These are phyloP conservation scores for Cryptocephalus moraei DNA, from an alignment of 2,888 invertebrate species.

Conservation along the genomic window DNA sequence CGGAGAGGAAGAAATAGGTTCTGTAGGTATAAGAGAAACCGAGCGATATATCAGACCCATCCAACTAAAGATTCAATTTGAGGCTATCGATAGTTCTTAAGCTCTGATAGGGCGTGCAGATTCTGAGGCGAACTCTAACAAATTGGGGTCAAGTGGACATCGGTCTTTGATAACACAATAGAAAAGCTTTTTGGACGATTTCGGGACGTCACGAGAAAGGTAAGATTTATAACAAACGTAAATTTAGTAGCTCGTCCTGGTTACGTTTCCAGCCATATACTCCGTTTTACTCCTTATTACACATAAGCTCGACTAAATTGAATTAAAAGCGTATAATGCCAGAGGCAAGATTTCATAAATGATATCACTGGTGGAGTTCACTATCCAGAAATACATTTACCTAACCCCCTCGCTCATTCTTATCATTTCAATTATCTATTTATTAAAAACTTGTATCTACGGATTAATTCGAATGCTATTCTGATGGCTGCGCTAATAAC, in stretches of 20 bases:
- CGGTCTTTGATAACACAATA: slow-evolving; percentile 28
- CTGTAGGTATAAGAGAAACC: too few relatives aligned
- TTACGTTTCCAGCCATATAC: background rate
- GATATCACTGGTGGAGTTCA: too few relatives aligned
- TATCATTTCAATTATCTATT: too few relatives aligned
- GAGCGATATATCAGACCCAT: background rate
- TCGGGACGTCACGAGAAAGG: slow-evolving; percentile 10
- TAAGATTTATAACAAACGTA: slow-evolving; percentile 14
- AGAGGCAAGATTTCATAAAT: too few relatives aligned
- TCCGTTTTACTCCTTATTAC: background rate
- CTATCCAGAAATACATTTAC: too few relatives aligned
- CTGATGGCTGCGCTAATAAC: too few relatives aligned
- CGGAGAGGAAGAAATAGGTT: too few relatives aligned
- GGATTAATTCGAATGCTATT: too few relatives aligned
- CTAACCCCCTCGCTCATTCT: too few relatives aligned
- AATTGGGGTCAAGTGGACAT: slow-evolving; percentile 27
- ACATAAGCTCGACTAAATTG: background rate
- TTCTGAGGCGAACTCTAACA: slow-evolving; percentile 14
- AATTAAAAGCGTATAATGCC: too few relatives aligned
- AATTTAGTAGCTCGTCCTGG: slow-evolving; percentile 7
- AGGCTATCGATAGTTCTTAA: slow-evolving; percentile 7
- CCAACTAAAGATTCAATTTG: slow-evolving; percentile 5
- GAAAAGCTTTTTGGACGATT: slow-evolving; percentile 19
- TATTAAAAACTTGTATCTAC: too few relatives aligned
- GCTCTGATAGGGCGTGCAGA: slow-evolving; percentile 10